Evolutionary conservation across 2,797 vertebrate species (phyloP).

Genomic region (Lacerta viridis): DNA sequence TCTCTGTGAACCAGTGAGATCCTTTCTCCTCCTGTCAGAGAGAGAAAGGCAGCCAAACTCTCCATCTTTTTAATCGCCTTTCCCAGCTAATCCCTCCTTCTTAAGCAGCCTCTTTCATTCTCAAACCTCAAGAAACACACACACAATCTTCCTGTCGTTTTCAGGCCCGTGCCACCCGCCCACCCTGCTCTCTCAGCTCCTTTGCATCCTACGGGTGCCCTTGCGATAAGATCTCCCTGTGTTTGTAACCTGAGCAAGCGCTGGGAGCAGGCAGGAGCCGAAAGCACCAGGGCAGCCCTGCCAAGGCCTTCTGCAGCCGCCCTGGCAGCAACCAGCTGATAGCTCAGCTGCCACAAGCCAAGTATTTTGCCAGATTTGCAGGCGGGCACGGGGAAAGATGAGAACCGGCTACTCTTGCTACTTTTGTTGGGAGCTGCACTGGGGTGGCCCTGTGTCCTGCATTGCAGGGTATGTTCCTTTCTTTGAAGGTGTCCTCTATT

Average conservation of each 20-base stretch:
- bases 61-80: background rate
- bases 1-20: background rate
- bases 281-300: constrained; percentile 17
- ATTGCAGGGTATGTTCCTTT: background rate
- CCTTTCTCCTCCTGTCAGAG: constrained; percentile 14
- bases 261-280: constrained; percentile 5
- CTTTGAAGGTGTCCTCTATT: background rate
- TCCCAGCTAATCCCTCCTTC: background rate
- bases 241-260: constrained; percentile 31
- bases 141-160: too few species aligned
- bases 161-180: background rate
- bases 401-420: background rate
- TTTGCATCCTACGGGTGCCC: background rate
- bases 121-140: background rate
- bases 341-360: background rate
- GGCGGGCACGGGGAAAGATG: background rate
- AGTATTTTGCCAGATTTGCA: background rate
- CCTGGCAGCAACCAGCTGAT: background rate
- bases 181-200: background rate
- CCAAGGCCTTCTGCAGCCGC: background rate
- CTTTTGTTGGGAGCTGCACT: background rate
- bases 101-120: background rate
- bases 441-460: background rate
- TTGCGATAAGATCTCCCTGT: constrained; percentile 19
- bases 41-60: background rate